Conservation (phyloP, 2,888 invertebrate genomes). For the Tetanocera ferruginea region DNA sequence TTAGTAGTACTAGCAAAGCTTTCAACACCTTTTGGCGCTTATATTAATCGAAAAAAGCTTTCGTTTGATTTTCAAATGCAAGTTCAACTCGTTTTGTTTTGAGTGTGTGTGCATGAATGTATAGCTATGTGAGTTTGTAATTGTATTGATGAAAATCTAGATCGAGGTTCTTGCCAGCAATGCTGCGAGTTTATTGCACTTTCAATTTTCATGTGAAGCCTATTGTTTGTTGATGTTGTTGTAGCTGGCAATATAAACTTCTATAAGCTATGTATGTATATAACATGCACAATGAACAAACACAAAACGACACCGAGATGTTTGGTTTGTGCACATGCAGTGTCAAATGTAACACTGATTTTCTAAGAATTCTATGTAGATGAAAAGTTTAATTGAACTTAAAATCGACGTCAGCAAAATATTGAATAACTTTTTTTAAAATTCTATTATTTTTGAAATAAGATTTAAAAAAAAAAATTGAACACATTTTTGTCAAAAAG, state of each 20-base stretch:
- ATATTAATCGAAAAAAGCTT: constrained; percentile 7
- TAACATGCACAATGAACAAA: too few relatives aligned
- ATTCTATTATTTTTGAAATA: too few relatives aligned
- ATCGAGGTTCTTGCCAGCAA: constrained; percentile 70
- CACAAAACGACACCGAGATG: too few relatives aligned
- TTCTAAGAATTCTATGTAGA: too few relatives aligned
- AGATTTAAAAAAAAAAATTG: too few relatives aligned
- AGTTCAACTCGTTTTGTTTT: constrained; percentile 5
- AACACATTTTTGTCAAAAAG: too few relatives aligned
- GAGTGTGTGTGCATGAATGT: constrained; percentile 19
- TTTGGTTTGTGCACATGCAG: too few relatives aligned
- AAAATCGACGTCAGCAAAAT: too few relatives aligned
- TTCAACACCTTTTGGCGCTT: neutral
- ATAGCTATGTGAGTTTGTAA: constrained; percentile 24
- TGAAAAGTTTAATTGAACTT: too few relatives aligned
- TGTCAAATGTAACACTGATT: neutral
- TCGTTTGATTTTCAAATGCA: constrained; percentile 23
- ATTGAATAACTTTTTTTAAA: too few relatives aligned
- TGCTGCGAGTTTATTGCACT: constrained; percentile 57
- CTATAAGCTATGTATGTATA: constrained; percentile 5
- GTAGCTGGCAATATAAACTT: constrained; percentile 4
- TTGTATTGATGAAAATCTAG: constrained; percentile 61
- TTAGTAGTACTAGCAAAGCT: neutral
- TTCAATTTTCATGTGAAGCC: constrained; percentile 19
- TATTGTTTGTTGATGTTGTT: constrained; percentile 1